Evolutionary conservation across 2,113 vertebrate genomes (phyloP), one percentile per base, ranked within the genome.

Genomic region (Notechis scutatus): DNA sequence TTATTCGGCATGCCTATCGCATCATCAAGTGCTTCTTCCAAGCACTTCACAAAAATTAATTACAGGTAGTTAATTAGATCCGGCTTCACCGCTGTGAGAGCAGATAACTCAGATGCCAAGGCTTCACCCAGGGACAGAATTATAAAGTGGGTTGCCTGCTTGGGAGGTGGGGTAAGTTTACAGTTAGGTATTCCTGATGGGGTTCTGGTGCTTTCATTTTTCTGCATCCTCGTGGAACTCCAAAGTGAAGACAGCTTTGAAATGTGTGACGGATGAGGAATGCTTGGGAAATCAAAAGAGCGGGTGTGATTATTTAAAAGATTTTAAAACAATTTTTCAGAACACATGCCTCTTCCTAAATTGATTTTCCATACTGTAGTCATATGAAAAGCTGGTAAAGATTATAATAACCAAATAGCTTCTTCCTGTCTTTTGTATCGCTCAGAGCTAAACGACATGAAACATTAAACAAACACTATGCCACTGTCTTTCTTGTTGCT

Each of bases 41-140:
- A 94, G 93, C 85, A 50, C 52, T 93, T 95, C 94, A 94, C 91
- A 95, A 94, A 93, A 95, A 94, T 94, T 97, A 96, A 96, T 96
- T 96, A 95, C 92, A 54, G n/a, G 88, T 91, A 94, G 95, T 95
- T 97, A 96, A 96, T 96, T 95, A 94, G 90, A 94, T 85, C 90
- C 61, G 92, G 45, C 57, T 23, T 94, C 90, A 4, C 85, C 55
- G 86, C 94, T 24, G 85, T 24, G 94, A 92, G 94, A 93, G 92
- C 57, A 88, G 93, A 93, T 90, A 92, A 55, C 74, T 94, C 39
- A 94, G 92, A 55, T 2, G 57, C 91, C 56, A 92, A 69, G 56
- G 95, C 90, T 86, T 3, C 0, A 34, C 0, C 0, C 39, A 64
- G 29, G 59, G 92, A 87, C 39, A 91, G 54, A 39, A 90, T 94